Base-by-base conservation (phyloP, 1,140 invertebrate species). In the Meloidogyne exigua region DNA sequence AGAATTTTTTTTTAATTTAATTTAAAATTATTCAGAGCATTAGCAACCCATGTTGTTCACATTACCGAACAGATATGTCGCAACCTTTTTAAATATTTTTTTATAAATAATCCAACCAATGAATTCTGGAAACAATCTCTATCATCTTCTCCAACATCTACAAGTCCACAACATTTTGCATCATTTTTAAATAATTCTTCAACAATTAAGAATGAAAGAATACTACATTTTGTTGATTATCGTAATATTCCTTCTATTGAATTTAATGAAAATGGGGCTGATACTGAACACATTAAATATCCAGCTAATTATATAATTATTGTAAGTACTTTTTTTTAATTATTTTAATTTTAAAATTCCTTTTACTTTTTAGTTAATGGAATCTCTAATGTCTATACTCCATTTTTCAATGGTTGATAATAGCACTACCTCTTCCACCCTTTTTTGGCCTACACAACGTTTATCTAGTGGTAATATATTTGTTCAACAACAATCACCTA, bases 401-500 rank as follows among this genome's bases (percentile, higher is more conserved):
- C 93, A 95, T 88, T 94, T 93, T 88, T 94, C 93, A 82, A 88
- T 95, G 18, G 88, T 95, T 78, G 93, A 95, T 87, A 57, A 2
- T 10, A n/a, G 12, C 0, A 57, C 49, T n/a, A n/a, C 49, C 18
- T n/a, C 18, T n/a, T 57, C 49, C 18, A 57, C 18, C 18, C 49
- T 9, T 90, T 80, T 23, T 15, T 32, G 13, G 21, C 79, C n/a
- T 28, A 62, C 13, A 68, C 39, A 21, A 69, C 76, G 57, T 64
- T 79, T 15, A 67, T 80, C n/a, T 26, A 57, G 4, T 4, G n/a
- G 7, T 36, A 39, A 39, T 25, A 9, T n/a, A 36, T 21, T 39
- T 28, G 25, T 36, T 26, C 49, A 44, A 39, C 36, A 21, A 42
- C n/a, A n/a, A n/a, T n/a, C n/a, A n/a, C 57, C 32, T 36, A 57